Evolutionary conservation across 2,888 invertebrate species (phyloP), one percentile per base, ranked within the genome.

Genomic region (Sycophila texana): DNA sequence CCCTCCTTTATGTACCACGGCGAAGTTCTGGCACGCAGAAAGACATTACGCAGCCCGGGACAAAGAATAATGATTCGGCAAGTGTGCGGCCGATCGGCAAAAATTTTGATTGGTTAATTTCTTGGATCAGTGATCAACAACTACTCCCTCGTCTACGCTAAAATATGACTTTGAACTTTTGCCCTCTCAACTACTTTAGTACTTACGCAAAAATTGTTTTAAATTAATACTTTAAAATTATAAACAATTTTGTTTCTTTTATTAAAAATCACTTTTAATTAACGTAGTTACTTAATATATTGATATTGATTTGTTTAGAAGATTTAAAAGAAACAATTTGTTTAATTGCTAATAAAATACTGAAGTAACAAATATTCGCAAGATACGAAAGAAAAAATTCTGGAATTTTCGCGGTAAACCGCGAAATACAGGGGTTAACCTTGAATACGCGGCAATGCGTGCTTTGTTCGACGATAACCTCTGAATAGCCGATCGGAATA

Each of bases 1-100:
- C 66, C 60, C 60, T 55, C 77, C 14, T 61, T 58, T 74, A 49
- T 74, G 58, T 53, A 4, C 12, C 12, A 12, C 61, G 30, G 14
- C 20, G 22, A 60, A 75, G 51, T 71, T 77, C 65, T 22, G 47
- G 16, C 20, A 39, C 63, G 22, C 49, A 70, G 53, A 55, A 71
- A 26, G 71, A 72, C 14, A 65, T 66, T 60, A 30, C 16, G 10
- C 26, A 30, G 30, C 4, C 58, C 26, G 22, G 26, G 49, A 68
- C 61, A 68, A 76, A 76, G 75, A 75, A 51, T 60, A 53, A 68
- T 57, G 63, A 39, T 49, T 60, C 13, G 22, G 53, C 63, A 71
- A 71, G 60, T 70, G 39, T 57, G 18, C 57, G 14, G 26, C 1
- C 16, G 63, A 53, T 63, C 30, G 30, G 61, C 20, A 30, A 51